Base-by-base conservation (phyloP, 2,888 invertebrate genomes). In the Anoplius nigerrimus region DNA sequence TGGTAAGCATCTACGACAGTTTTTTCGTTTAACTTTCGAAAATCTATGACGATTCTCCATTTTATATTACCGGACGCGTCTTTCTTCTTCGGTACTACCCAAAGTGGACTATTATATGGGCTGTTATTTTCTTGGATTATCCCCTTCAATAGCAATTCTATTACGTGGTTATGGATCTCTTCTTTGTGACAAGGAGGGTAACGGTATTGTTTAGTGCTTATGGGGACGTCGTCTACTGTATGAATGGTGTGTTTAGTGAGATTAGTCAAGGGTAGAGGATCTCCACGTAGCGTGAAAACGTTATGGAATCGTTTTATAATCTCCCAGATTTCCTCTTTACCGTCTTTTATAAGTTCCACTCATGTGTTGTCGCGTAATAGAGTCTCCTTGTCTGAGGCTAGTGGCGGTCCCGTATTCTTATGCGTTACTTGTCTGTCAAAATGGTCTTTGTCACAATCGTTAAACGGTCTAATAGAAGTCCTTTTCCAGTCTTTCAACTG, bases 1-100 rank as follows among this genome's bases (percentile, higher is more conserved):
- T 61, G 66, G 6, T 66, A 66, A 8, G 61, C 61, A 3, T 66
- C 66, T 15, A 61, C 61, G 13, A 18, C 54, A 15, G 22, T 59
- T 65, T 5, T 54, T 3, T 65, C 51, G 22, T 15, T 62, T 2
- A 21, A 1, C 8, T 48, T 48, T 13, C 11, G 2, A 16, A 11
- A 48, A 8, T 16, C 48, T 2, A 48, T 48, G 1, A 48, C 48
- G 46, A 62, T 51, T 27, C 58, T 27, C 58, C 62, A 67, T 48
- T 67, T 67, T 3, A 18, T n/a, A 24, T 48, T 55, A 2, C 52
- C 55, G 2, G 24, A 15, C 8, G 52, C 48, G 11, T 63, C 52
- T 2, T 8, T 0, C n/a, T 68, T 63, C 34, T 62, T 63, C 0
- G 56, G 59, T 2, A 63, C 55, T 8, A 68, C 55, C 62, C 67